Percentiles rank a stretch among this genome's conserved stretches.
These are phyloP conservation scores for Drosophila quadrilineata DNA, from an alignment of 1,140 invertebrate genomes.

Conservation along the genomic window DNA sequence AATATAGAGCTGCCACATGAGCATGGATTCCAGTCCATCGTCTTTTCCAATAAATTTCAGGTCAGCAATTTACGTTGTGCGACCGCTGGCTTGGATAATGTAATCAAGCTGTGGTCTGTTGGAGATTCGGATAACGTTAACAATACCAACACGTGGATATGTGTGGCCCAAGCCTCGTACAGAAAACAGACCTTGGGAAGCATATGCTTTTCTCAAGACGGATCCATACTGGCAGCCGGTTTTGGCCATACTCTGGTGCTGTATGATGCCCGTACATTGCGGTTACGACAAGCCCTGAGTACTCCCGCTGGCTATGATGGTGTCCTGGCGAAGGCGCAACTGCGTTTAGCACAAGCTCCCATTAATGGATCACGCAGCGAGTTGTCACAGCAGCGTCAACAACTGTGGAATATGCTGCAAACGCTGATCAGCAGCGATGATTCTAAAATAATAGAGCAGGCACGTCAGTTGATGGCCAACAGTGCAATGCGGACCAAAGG, in stretches of 20 bases:
- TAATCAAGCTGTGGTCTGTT: constrained; percentile 89
- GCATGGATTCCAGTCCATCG: constrained; percentile 83
- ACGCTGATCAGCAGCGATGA: constrained; percentile 60
- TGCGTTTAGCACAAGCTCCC: constrained; percentile 45
- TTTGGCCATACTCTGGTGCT: constrained; percentile 88
- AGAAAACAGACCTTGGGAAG: constrained; percentile 83
- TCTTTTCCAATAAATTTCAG: constrained; percentile 84
- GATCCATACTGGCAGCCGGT: constrained; percentile 87
- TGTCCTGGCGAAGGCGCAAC: constrained; percentile 56
- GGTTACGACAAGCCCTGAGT: constrained; percentile 83
- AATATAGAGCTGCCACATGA: constrained; percentile 88
- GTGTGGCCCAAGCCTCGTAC: constrained; percentile 86
- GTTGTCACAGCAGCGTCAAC: constrained; percentile 50
- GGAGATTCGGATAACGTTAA: constrained; percentile 83
- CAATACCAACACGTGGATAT: constrained; percentile 85
- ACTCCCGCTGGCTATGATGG: constrained; percentile 62
- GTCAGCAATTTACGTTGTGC: constrained; percentile 83
- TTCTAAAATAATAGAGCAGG: constrained; percentile 50
- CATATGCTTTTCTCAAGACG: constrained; percentile 88
- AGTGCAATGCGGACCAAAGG: background rate
- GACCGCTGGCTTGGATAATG: constrained; percentile 86
- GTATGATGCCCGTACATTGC: constrained; percentile 84
- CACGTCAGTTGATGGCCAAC: constrained; percentile 46
- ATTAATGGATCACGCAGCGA: constrained; percentile 53
- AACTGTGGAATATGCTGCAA: constrained; percentile 50